phyloP scores from a whole-genome alignment of 2,797 vertebrate species.

The Antennarius maculatus region DNA sequence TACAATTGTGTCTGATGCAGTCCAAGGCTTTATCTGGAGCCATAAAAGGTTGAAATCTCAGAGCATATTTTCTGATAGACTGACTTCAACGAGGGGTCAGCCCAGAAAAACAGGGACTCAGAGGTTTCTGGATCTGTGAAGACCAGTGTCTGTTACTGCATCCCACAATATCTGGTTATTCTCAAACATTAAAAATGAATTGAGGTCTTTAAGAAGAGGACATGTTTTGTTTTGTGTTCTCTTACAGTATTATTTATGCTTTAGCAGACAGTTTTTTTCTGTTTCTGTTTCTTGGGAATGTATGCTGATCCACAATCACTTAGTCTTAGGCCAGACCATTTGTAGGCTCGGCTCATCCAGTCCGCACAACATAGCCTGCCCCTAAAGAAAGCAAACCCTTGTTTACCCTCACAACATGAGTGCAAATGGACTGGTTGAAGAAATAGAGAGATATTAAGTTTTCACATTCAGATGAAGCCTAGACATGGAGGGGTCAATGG shows the following conservation, averaged over 20 bases:
- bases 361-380: constrained; percentile 34
- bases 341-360: constrained; percentile 35
- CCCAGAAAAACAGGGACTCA: constrained; percentile 56
- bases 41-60: constrained; percentile 69
- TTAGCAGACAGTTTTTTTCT: constrained; percentile 22
- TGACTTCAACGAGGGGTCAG: constrained; percentile 58
- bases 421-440: constrained; percentile 17
- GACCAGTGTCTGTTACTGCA: constrained; percentile 54
- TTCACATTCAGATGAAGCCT: constrained; percentile 21
- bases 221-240: constrained; percentile 16
- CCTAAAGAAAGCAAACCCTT: constrained; percentile 31
- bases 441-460: constrained; percentile 29
- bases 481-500: background rate
- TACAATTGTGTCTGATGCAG: constrained; percentile 70
- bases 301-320: constrained; percentile 31
- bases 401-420: constrained; percentile 19
- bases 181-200: constrained; percentile 38
- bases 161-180: constrained; percentile 55
- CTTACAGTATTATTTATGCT: constrained; percentile 16
- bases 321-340: constrained; percentile 44
- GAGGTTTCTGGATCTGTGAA: constrained; percentile 45
- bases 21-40: constrained; percentile 60
- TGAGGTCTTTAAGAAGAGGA: constrained; percentile 8
- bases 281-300: constrained; percentile 38
- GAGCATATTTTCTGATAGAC: constrained; percentile 51